Evolutionary conservation across 2,113 vertebrate genomes (phyloP), one percentile per base, ranked within the genome.

Genomic region (Leuciscus idus): DNA sequence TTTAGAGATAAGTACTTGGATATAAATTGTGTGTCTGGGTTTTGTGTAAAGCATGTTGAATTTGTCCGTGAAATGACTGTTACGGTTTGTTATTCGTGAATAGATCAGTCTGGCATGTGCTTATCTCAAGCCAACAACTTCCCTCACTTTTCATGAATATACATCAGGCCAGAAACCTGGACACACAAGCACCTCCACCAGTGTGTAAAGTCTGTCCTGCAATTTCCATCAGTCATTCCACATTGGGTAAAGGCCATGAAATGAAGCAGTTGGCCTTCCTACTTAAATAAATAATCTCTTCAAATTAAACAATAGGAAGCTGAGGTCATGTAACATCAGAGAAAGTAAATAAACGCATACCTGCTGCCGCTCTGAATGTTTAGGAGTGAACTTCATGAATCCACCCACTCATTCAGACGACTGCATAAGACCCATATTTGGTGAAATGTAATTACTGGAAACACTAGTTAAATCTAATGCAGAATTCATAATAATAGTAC

Each of bases 361-460:
- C 68, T 86, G 85, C 77, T 19, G 76, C 66, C 6, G n/a, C 43
- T 86, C 85, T 33, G 50, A 68, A 52, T 78, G 73, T 26, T 26
- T 66, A 76, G 57, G 43, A 77, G 74, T 10, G 23, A 57, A 75
- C 39, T 72, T 33, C 13, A 30, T 76, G 23, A 77, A 68, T 76
- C 72, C 48, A 64, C 46, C 48, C 36, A 52, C 77, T 19, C 30
- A 13, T 86, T 62, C 64, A 39, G 26, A 50, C 5, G 48, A 46
- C 61, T 87, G 66, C 73, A 81, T 74, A 33, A 84, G 23, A 68
- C 43, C n/a, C 26, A 5, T 62, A 85, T 89, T 90, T 74, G 50
- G 64, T 62, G 46, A 87, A 59, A 89, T 83, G 46, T 77, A 85
- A 91, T 90, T 81, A 85, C 80, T 84, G 77, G 84, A 73, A 57